Evolutionary conservation across 1,140 invertebrate genomes (phyloP), one percentile per base, ranked within the genome.

Genomic region (Saccostrea echinata): DNA sequence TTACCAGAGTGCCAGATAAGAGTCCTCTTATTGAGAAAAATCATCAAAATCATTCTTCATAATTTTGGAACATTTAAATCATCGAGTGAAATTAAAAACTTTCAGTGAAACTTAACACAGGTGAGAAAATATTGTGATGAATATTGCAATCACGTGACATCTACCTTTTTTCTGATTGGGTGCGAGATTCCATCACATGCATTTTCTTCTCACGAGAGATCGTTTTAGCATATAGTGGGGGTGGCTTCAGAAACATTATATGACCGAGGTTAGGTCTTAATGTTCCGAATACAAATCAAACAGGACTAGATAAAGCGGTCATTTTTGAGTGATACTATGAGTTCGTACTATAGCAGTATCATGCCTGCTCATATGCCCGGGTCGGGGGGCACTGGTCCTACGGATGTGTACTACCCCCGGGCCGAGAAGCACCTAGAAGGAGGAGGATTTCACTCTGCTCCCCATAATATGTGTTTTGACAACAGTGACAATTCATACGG

Each of bases 391-490:
- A 12, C 84, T 27, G 86, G 88, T 53, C 88, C 71, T 21, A 87
- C 88, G 86, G 88, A 89, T 57, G 86, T 89, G 84, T 89, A 87
- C 57, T 89, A 89, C 71, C 84, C 84, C 35, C 86, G 88, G 2
- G 53, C 86, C n/a, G 88, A 89, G 76, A 89, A 87, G 21, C 61
- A 33, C 52, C 30, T 87, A 76, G 88, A 89, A 51, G 68, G 84
- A 33, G 86, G 86, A 85, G 84, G 84, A 82, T 89, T 85, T 84
- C 88, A 89, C 76, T 43, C 84, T 21, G 27, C 88, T 18, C 57
- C 85, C 3, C 86, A 87, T 71, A 87, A 87, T 87, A 87, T 89
- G 88, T 89, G 88, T 89, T 89, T 85, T 81, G 86, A 89, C 57
- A 89, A 89, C 68, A 53, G 51, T 52, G 86, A 89, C 76, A 87